Evolutionary conservation across 2,797 vertebrate genomes (phyloP).

Genomic region (Cottoperca gobio): DNA sequence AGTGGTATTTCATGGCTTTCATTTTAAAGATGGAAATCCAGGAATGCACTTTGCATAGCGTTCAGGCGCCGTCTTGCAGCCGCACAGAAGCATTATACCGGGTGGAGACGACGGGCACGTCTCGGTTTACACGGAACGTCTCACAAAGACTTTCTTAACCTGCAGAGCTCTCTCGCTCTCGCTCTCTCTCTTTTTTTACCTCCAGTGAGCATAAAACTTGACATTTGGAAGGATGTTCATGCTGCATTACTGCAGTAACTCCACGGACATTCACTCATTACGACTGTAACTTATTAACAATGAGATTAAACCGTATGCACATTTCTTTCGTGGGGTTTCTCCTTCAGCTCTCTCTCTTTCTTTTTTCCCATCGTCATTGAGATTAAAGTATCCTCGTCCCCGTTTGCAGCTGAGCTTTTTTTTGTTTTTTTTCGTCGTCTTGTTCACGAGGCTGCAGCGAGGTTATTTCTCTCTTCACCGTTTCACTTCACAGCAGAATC

Average conservation of each 20-base stretch:
- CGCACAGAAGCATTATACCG: not conserved
- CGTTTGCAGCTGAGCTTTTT: slow-evolving; percentile 33
- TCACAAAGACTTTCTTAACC: slow-evolving; percentile 50
- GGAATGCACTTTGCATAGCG: slow-evolving; percentile 32
- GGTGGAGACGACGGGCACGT: not conserved
- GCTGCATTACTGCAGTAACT: slow-evolving; percentile 50
- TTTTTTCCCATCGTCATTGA: slow-evolving; percentile 23
- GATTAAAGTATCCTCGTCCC: slow-evolving; percentile 36
- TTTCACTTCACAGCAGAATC: slow-evolving; percentile 72
- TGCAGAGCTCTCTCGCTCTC: slow-evolving; percentile 45
- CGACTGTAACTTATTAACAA: slow-evolving; percentile 44
- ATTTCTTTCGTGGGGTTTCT: slow-evolving; percentile 16
- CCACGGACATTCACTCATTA: slow-evolving; percentile 44
- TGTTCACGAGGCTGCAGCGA: slow-evolving; percentile 40
- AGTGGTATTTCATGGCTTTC: slow-evolving; percentile 44
- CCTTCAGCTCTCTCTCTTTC: not conserved
- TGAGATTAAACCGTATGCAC: slow-evolving; percentile 40
- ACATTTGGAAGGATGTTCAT: slow-evolving; percentile 63
- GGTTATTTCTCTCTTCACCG: slow-evolving; percentile 55
- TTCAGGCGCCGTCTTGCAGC: too few relatives aligned
- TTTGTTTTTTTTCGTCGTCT: slow-evolving; percentile 12
- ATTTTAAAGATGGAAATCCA: slow-evolving; percentile 43
- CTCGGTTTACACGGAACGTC: slow-evolving; percentile 29
- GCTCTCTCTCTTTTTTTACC: too few relatives aligned
- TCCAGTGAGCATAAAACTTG: slow-evolving; percentile 58